These are phyloP conservation scores for Drosophila bifasciata DNA, from an alignment of 1,140 invertebrate genomes.

Conservation along the genomic window DNA sequence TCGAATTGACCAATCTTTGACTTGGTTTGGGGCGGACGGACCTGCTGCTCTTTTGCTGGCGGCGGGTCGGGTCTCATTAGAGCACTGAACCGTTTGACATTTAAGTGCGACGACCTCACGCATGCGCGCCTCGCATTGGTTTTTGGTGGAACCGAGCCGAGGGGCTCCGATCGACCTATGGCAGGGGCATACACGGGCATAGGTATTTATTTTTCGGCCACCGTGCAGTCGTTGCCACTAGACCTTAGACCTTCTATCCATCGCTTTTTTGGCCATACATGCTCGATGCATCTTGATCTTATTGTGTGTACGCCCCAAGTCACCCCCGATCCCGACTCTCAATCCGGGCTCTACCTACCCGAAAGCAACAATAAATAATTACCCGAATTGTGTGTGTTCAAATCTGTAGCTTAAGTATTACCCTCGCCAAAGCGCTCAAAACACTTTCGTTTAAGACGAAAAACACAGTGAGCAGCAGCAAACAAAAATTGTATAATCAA, in stretches of 20 bases:
- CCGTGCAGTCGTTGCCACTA: conserved; percentile 21
- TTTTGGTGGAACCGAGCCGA: background rate
- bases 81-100: conserved; percentile 74
- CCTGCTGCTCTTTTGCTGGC: background rate
- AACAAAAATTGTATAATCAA: conserved; percentile 76
- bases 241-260: conserved; percentile 45
- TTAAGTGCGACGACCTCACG: conserved; percentile 64
- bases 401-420: conserved; percentile 39
- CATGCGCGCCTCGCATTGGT: conserved; percentile 28
- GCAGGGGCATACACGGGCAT: background rate
- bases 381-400: conserved; percentile 64
- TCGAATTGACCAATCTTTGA: conserved; percentile 48
- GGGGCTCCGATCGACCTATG: conserved; percentile 9
- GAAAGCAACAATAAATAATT: conserved; percentile 47
- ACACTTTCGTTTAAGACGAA: conserved; percentile 39
- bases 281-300: conserved; percentile 6
- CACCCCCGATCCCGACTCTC: conserved; percentile 12
- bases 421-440: conserved; percentile 34
- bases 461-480: conserved; percentile 8
- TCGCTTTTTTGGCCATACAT: conserved; percentile 21
- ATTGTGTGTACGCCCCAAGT: conserved; percentile 25
- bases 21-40: background rate
- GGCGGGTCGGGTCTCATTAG: conserved; percentile 58
- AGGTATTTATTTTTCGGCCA: conserved; percentile 5
- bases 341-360: conserved; percentile 1